These are phyloP conservation scores for Trididemnum nubilum DNA, from an alignment of 23 tunicate species.

Conservation along the genomic window DNA sequence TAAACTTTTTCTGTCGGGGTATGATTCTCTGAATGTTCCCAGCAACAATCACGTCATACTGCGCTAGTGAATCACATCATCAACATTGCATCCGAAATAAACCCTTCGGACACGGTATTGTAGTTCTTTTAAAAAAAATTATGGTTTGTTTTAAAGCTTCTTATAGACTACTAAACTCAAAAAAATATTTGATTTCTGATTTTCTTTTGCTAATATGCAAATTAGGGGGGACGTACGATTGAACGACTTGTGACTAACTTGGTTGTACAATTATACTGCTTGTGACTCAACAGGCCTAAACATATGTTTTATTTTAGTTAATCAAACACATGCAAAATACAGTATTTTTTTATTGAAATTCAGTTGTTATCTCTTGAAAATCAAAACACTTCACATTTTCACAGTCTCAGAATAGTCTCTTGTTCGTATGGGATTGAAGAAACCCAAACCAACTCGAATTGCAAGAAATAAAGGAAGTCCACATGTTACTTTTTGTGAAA, in stretches of 20 bases:
- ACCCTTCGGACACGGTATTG: conserved; percentile 4
- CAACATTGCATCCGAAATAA: too few species aligned
- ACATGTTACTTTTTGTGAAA: not conserved
- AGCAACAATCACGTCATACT: too few species aligned
- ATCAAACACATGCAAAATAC: not conserved
- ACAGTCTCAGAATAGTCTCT: not conserved
- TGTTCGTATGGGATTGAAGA: too few species aligned
- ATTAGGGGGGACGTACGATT: not conserved
- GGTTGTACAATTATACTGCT: conserved; percentile 2
- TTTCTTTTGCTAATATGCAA: conserved; percentile 1
- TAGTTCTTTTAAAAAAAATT: not conserved
- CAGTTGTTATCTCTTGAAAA: not conserved
- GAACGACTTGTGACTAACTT: conserved; percentile 10
- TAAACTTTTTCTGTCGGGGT: too few species aligned
- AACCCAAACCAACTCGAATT: too few species aligned
- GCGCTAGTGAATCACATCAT: too few species aligned
- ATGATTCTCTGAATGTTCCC: too few species aligned
- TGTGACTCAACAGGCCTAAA: conserved; percentile 6
- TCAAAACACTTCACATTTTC: not conserved
- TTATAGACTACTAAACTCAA: not conserved
- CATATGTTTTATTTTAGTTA: not conserved
- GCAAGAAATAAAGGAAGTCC: too few species aligned
- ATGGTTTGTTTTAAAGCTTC: not conserved
- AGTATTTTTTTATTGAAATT: not conserved
- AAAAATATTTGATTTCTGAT: not conserved